Evolutionary conservation across 2,797 vertebrate genomes (phyloP), one percentile per base, ranked within the genome.

Genomic region (Peromyscus melanophrys): DNA sequence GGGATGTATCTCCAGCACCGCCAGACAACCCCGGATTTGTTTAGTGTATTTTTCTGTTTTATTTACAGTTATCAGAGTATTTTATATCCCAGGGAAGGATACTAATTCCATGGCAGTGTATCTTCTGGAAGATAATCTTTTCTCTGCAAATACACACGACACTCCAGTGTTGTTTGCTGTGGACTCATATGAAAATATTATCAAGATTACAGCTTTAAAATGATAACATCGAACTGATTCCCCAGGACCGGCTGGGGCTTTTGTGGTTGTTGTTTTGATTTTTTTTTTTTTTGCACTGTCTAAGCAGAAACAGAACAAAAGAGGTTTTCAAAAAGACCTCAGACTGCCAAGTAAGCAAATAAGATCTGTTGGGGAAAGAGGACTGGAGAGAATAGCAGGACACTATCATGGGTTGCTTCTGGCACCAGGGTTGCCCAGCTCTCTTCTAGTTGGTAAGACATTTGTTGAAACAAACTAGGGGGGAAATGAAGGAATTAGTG

Each of bases 261-360:
- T 49, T 2, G 67, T 85, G 12, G 43, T 63, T 83, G 7, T 63
- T 55, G 9, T 55, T 81, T 75, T 25, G 71, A 25, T 6, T n/a
- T 40, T 59, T 16, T 37, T 29, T 46, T 46, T 57, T 96, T 92
- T 89, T 25, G 63, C 91, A 59, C 23, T 71, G n/a, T 27, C 57
- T 71, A 84, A 43, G 52, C 85, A 84, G 49, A 77, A 76, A 86
- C 71, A 94, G 86, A 93, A 97, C 92, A 97, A 97, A 98, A 78
- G 92, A 93, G 75, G 83, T 87, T 92, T 96, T 85, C 84, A 90
- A 27, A 95, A 82, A 82, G 76, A 29, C 61, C 27, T 46, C 63
- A 63, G 21, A 25, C 21, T 17, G 71, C 23, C 10, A 59, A 27
- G 6, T 65, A 85, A 78, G 78, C 71, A 89, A 86, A 55, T n/a